phyloP scores from a whole-genome alignment of 1,140 invertebrate genomes.

The Euwallacea fornicatus region DNA sequence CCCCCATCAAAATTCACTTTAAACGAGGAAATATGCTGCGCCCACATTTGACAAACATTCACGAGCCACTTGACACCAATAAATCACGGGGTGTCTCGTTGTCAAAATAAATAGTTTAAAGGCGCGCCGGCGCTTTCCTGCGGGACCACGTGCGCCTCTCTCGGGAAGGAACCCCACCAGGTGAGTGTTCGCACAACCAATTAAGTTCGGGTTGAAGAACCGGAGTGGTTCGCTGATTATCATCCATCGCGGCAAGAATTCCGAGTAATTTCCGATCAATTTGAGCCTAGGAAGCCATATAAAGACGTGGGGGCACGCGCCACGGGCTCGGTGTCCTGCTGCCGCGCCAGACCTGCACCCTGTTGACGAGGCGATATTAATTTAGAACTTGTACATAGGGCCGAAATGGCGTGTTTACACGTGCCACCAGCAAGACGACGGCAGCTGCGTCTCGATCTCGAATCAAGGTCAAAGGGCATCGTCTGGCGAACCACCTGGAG shows the following conservation, averaged over 20 bases:
- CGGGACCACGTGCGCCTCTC: background rate
- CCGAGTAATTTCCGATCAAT: slow-evolving; percentile 10
- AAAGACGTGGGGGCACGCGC: slow-evolving; percentile 5
- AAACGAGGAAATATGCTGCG: background rate
- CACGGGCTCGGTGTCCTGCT: background rate
- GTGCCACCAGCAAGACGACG: background rate
- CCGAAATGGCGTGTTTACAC: background rate
- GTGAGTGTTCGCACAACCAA: background rate
- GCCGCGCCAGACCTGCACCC: background rate
- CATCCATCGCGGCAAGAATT: slow-evolving; percentile 1
- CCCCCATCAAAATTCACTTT: background rate
- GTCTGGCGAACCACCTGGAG: slow-evolving; percentile 10
- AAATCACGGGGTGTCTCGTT: background rate
- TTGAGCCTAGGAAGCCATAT: slow-evolving; percentile 7
- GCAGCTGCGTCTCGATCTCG: slow-evolving; percentile 9
- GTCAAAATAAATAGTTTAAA: slow-evolving; percentile 6
- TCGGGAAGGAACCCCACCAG: background rate
- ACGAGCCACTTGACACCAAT: slow-evolving; percentile 10
- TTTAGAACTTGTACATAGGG: too few relatives aligned
- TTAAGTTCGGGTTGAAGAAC: slow-evolving; percentile 1
- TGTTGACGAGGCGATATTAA: background rate
- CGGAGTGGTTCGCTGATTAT: background rate
- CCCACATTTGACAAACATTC: background rate
- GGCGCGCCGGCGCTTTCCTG: background rate
- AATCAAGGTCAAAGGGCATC: slow-evolving; percentile 15